These are phyloP conservation scores for Microctonus brassicae DNA, from an alignment of 2,888 invertebrate species.

Conservation along the genomic window DNA sequence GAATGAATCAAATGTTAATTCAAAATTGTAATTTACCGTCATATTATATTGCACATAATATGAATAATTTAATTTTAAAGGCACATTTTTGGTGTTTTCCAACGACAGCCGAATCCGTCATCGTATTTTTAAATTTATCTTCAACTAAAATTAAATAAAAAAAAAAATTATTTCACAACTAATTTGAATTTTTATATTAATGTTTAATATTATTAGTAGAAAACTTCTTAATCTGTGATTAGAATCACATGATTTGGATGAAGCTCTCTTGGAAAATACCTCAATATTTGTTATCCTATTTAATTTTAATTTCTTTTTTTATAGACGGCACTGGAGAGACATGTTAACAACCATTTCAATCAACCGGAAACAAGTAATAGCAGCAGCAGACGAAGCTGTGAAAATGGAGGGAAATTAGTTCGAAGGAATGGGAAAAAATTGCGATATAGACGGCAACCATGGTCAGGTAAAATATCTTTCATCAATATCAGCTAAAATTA, in stretches of 20 bases:
- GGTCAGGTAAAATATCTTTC: constrained; percentile 80
- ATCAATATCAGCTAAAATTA: neutral
- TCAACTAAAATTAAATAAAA: too few relatives aligned
- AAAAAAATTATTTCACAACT: too few relatives aligned
- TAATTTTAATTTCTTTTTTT: constrained; percentile 57
- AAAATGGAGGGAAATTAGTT: constrained; percentile 82
- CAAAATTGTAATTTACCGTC: too few relatives aligned
- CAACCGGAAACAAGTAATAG: constrained; percentile 75
- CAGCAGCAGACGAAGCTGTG: constrained; percentile 79
- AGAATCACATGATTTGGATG: constrained; percentile 31
- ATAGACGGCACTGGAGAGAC: constrained; percentile 87
- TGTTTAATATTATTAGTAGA: too few relatives aligned
- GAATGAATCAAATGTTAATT: too few relatives aligned
- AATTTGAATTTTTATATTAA: too few relatives aligned
- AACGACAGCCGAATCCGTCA: constrained; percentile 47
- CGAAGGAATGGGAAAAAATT: constrained; percentile 90
- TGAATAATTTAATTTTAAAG: constrained; percentile 31
- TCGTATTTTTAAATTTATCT: neutral
- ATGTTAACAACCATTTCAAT: constrained; percentile 93
- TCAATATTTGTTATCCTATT: constrained; percentile 29
- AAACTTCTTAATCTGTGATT: too few relatives aligned
- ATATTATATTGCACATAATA: neutral
- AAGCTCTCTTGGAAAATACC: constrained; percentile 42
- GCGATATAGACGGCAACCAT: constrained; percentile 87
- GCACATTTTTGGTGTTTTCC: constrained; percentile 50